Evolutionary conservation across 2,113 vertebrate genomes (phyloP).

Genomic region (Leptosomus discolor): DNA sequence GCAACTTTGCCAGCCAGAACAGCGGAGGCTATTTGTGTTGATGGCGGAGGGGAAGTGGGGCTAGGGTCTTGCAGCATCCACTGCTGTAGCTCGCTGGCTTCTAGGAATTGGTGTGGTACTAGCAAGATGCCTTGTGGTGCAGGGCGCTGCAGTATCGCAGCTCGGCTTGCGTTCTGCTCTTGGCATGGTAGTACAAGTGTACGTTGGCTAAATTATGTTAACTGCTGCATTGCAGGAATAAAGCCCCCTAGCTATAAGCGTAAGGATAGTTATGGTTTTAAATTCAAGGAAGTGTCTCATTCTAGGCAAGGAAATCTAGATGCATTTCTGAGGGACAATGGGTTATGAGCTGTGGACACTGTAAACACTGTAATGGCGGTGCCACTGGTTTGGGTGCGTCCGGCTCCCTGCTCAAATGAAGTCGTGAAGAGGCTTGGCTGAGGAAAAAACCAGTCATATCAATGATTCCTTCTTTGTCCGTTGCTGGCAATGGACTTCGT

Average conservation of each 20-base stretch:
- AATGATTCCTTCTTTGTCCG: constrained; percentile 62
- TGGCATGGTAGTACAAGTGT: not conserved
- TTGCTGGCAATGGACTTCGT: constrained; percentile 79
- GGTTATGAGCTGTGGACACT: not conserved
- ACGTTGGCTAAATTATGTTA: not conserved
- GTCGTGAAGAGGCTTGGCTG: constrained; percentile 33
- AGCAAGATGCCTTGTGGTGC: not conserved
- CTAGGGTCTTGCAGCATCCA: not conserved
- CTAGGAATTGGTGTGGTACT: not conserved
- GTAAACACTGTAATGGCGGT: not conserved
- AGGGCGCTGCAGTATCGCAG: not conserved
- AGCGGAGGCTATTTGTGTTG: not conserved
- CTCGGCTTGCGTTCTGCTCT: not conserved
- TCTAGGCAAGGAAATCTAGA: not conserved
- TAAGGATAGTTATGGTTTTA: not conserved
- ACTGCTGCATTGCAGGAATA: not conserved
- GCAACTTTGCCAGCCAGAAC: not conserved
- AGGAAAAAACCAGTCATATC: not conserved
- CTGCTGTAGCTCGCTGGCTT: not conserved
- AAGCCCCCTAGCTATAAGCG: not conserved
- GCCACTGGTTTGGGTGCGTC: not conserved
- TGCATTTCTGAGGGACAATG: not conserved
- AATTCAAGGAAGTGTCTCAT: not conserved
- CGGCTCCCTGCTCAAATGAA: constrained; percentile 8
- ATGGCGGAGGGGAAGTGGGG: not conserved